Conservation (phyloP, 2,113 vertebrate species). For the Atlantisia rogersi region DNA sequence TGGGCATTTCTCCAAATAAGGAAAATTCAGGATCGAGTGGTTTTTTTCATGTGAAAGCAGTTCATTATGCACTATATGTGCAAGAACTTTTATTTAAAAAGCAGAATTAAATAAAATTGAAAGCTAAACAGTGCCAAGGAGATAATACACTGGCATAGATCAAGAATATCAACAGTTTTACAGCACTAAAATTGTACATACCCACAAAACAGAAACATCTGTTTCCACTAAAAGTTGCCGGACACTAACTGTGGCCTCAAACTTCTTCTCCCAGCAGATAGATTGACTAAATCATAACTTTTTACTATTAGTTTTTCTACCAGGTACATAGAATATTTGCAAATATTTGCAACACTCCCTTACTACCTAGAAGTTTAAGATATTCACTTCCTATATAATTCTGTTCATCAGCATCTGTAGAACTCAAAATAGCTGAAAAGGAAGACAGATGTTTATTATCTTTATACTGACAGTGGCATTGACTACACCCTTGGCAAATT, state of each 20-base stretch:
- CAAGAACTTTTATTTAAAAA: background rate
- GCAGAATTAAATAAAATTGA: background rate
- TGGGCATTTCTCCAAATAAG: background rate
- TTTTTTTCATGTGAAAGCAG: background rate
- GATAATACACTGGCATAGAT: background rate
- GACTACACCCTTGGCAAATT: too few relatives aligned
- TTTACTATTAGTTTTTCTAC: background rate
- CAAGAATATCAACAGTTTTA: background rate
- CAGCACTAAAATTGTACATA: background rate
- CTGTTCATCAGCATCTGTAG: background rate
- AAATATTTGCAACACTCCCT: background rate
- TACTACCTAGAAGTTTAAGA: background rate
- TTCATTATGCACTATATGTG: background rate
- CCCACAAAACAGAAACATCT: background rate
- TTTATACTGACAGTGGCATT: too few relatives aligned
- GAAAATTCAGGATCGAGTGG: background rate
- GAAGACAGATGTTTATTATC: background rate
- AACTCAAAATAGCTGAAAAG: background rate
- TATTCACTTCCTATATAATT: background rate
- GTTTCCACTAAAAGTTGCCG: background rate
- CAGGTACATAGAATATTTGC: background rate
- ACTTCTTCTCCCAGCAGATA: background rate
- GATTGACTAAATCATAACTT: background rate
- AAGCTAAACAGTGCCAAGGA: accelerated
- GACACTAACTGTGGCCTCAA: background rate